Evolutionary conservation across 2,113 vertebrate genomes (phyloP), one percentile per base, ranked within the genome.

Genomic region (Salvelinus sp.): DNA sequence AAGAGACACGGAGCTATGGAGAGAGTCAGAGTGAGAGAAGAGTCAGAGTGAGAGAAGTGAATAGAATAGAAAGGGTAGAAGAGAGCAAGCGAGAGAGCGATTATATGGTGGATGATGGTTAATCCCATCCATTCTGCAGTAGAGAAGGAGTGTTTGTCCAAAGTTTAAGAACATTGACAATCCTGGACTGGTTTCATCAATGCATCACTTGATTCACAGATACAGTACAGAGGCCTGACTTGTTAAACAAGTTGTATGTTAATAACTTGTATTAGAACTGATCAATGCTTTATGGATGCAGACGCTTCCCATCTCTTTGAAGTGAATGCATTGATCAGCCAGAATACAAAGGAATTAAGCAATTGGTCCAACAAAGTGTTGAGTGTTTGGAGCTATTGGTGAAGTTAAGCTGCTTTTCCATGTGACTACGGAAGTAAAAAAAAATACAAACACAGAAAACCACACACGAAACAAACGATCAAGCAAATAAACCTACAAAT

Each of bases 211-310:
- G 87, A 90, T 92, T 91, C 86, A 69, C 69, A 89, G 88, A 91
- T 87, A 88, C 81, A 86, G 87, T 89, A 92, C 90, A 92, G 85
- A 90, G 85, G 83, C 84, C 86, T 81, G 64, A 81, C 87, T 93
- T 93, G 92, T 93, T 94, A 93, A 54, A 92, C 92, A 93, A 74
- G 87, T 84, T 94, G 91, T 92, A 91, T 92, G 91, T 87, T 93
- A 92, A 93, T 93, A 89, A 91, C 88, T 88, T 85, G 90, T 83
- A 90, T 91, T 92, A 92, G 87, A 91, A 85, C 76, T 92, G 88
- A 93, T 93, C 92, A 91, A 93, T 92, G 83, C 76, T 48, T 86
- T 87, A 76, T 86, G 90, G 86, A 90, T 84, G 80, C 85, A 63
- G 78, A 85, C 68, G 30, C 86, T 91, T 91, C 88, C 85, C 86